Evolutionary conservation across 2,888 invertebrate species (phyloP), one percentile per base, ranked within the genome.

Genomic region (Disparrhopalites patrizii): DNA sequence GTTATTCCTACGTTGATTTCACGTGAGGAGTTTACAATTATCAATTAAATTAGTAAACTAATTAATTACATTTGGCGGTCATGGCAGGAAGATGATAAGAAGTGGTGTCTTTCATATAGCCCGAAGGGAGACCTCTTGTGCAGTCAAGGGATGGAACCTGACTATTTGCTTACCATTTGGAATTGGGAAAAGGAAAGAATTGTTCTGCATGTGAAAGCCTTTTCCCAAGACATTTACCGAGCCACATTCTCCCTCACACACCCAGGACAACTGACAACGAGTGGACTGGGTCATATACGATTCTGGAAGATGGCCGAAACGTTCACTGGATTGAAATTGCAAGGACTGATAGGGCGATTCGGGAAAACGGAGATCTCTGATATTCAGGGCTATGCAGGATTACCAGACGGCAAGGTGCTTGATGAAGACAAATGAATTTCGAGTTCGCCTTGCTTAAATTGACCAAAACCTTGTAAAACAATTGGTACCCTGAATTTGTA

Each of bases 271-370:
- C 81, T 95, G 38, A 88, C 88, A 2, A 87, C 92, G 2, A 85
- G 88, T 75, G 92, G 88, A 10, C 79, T 86, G 1, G 87, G 87
- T 20, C 91, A 92, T 76, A 87, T 90, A 30, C 92, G 92, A 79
- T 93, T 93, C 80, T 95, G 94, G 94, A 93, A 91, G 82, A 93
- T 94, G 89, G 88, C 89, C 0, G 79, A 84, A 70, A 94, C 95
- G 0, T 95, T 94, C 77, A 95, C 94, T 0, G 94, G 94, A 0
- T 80, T 94, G 0, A 95, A 95, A 79, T 81, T 95, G 7, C 87
- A 93, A 79, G 92, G 93, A 1, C 87, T 89, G 76, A 79, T 91
- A n/a, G 94, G 94, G 0, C 84, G 91, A 77, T 95, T 94, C 78
- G 94, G 93, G 1, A 91, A 91, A 80, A 94, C 93, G 0, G 93